Conservation (phyloP, 2,797 vertebrate genomes). For the Enteromius viviparus region DNA sequence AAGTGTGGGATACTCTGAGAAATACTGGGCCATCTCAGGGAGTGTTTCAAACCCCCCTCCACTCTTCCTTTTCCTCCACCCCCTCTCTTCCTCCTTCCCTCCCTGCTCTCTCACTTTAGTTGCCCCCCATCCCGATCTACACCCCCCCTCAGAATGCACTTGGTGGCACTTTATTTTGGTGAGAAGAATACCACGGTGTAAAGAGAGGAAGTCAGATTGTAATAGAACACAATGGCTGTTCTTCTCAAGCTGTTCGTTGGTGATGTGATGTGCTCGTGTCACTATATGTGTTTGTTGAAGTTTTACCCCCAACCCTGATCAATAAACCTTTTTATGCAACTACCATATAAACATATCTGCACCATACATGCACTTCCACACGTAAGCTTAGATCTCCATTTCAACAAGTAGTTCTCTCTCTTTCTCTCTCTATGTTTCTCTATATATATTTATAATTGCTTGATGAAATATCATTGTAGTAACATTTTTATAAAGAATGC, state of each 20-base stretch:
- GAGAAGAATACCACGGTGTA: constrained; percentile 83
- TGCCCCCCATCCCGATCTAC: constrained; percentile 63
- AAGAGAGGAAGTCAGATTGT: constrained; percentile 97
- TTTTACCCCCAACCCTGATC: not conserved
- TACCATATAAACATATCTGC: not conserved
- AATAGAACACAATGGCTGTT: constrained; percentile 92
- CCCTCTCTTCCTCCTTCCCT: constrained; percentile 58
- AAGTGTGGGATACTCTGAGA: constrained; percentile 47
- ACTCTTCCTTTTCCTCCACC: constrained; percentile 54
- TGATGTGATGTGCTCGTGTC: constrained; percentile 21
- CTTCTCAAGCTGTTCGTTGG: constrained; percentile 52
- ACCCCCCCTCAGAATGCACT: constrained; percentile 65
- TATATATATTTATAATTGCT: not conserved
- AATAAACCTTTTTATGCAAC: constrained; percentile 8
- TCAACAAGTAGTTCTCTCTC: not conserved
- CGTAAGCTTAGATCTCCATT: not conserved
- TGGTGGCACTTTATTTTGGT: constrained; percentile 80
- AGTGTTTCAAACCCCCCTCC: constrained; percentile 44
- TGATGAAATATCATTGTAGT: not conserved
- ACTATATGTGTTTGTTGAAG: constrained; percentile 5
- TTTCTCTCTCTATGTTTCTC: not conserved
- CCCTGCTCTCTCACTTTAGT: constrained; percentile 56
- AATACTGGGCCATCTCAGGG: constrained; percentile 57
- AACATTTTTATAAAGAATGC: not conserved
- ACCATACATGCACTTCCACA: constrained; percentile 1